These are phyloP conservation scores for Sebastes schlegelii DNA, from an alignment of 2,113 vertebrate species.

Conservation along the genomic window DNA sequence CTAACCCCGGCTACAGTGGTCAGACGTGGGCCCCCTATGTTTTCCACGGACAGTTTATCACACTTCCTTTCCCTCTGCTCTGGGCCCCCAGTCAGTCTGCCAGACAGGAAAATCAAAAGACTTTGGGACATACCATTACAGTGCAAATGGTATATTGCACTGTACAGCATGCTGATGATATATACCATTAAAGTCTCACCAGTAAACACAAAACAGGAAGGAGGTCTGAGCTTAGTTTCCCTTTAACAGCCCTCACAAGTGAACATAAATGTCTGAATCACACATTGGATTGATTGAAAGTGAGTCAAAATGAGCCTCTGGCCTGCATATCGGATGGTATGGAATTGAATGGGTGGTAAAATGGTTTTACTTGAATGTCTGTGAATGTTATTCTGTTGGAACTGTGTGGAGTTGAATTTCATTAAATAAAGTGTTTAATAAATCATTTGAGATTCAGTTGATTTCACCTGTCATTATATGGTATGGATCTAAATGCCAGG, in stretches of 20 bases:
- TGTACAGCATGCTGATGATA: conserved; percentile 40
- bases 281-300: conserved; percentile 15
- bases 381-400: conserved; percentile 10
- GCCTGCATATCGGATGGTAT: not conserved
- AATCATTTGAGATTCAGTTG: conserved; percentile 23
- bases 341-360: conserved; percentile 7
- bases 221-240: conserved; percentile 11
- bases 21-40: conserved; percentile 58
- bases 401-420: not conserved
- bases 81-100: conserved; percentile 45
- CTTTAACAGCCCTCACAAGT: conserved; percentile 24
- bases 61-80: conserved; percentile 67
- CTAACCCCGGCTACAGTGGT: conserved; percentile 47
- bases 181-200: conserved; percentile 19
- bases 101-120: conserved; percentile 68
- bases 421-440: conserved; percentile 32
- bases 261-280: conserved; percentile 30
- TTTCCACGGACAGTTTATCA: conserved; percentile 69
- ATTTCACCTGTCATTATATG: conserved; percentile 12
- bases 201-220: conserved; percentile 34
- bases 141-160: conserved; percentile 45
- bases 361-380: conserved; percentile 5
- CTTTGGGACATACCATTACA: conserved; percentile 46
- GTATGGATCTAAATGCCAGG: conserved; percentile 25
- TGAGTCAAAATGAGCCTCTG: conserved; percentile 2